Evolutionary conservation across 2,797 vertebrate genomes (phyloP), one percentile per base, ranked within the genome.

Genomic region (Scyliorhinus canicula): DNA sequence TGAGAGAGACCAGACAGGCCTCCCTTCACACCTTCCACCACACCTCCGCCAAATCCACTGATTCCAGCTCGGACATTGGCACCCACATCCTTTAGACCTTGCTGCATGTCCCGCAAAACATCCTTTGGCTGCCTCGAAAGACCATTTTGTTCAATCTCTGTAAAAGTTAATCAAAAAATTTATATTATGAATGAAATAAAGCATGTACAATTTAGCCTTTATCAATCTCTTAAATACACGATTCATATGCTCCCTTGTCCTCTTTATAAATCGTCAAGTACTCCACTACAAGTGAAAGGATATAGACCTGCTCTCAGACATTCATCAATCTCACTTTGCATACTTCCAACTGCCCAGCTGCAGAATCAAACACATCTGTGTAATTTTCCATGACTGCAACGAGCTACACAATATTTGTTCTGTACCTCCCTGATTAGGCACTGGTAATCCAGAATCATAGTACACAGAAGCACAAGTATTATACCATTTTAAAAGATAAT

Each of bases 81-180:
- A 0, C 99, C 97, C 12, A 99, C 99, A 0, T 99, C 99, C 96
- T 99, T 99, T 44, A 99, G 96, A 26, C 99, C 99, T 95, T 99
- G 99, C 96, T 99, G 99, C 99, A 99, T 99, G 97, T 99, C 99
- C 96, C 99, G 98, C 95, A 99, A 98, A 95, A 99, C 99, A 60
- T 99, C 99, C 96, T 99, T 99, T 93, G 99, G 99, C 97, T 99
- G 99, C 85, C 99, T 97, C 0, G 98, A 98, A 0, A 98, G 98
- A 93, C 99, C 99, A 69, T 99, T 99, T 98, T 98, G 93, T 71
- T 94, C 93, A 35, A 94, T 94, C 67, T 94, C 93, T 94, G 69
- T 21, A 91, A 91, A 91, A 63, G 88, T 91, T 91, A 2, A 91
- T 91, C 60, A 9, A 63, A 60, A 57, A 65, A 65, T 60, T n/a